A percentile compares a stretch with the other conserved stretches of the same genome.
phyloP scores from a whole-genome alignment of 1,140 invertebrate genomes.

The Leptopilina clavipes region DNA sequence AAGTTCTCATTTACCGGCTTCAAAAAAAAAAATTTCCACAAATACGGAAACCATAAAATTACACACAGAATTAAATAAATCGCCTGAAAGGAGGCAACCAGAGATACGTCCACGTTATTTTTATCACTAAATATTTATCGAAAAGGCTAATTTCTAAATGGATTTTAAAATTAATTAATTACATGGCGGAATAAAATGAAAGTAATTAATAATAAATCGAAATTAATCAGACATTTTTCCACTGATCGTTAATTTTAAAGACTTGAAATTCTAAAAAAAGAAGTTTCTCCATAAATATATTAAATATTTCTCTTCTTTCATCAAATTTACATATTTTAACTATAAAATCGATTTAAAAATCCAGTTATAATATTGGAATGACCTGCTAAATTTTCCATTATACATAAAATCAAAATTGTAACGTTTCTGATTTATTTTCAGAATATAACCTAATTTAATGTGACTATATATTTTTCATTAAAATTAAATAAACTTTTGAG shows the following conservation, averaged over 20 bases:
- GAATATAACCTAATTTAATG: background rate
- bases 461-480: background rate
- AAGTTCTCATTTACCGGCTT: too few species aligned
- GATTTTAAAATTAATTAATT: too few species aligned
- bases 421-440: background rate
- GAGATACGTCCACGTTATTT: background rate
- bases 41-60: background rate
- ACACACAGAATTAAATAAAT: background rate
- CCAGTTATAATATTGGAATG: constrained; percentile 9
- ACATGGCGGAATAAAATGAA: too few species aligned
- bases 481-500: too few species aligned
- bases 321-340: background rate
- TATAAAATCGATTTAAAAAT: background rate
- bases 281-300: too few species aligned
- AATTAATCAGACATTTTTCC: too few species aligned
- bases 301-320: too few species aligned
- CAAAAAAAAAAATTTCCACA: background rate
- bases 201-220: too few species aligned
- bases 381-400: background rate
- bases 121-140: background rate
- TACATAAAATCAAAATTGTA: background rate
- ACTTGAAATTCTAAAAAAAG: too few species aligned
- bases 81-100: constrained; percentile 15
- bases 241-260: too few species aligned
- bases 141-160: background rate